Evolutionary conservation across 2,888 invertebrate species (phyloP).

Genomic region (Perizoma affinitatum): DNA sequence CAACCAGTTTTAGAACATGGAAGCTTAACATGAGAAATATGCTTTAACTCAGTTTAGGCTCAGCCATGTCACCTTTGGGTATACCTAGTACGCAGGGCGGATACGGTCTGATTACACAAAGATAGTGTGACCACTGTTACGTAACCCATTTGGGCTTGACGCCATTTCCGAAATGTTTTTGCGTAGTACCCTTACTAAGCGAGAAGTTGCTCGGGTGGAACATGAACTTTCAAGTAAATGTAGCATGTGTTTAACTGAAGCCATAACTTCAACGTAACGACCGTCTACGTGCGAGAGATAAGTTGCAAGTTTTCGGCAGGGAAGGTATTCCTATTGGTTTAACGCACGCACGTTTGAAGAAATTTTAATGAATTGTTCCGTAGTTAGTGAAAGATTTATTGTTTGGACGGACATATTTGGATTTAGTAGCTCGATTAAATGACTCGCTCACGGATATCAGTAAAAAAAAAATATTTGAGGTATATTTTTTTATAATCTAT

Average conservation of each 20-base stretch:
- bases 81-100: constrained; percentile 22
- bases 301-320: constrained; percentile 76
- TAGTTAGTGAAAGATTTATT: constrained; percentile 69
- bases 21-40: too few species aligned
- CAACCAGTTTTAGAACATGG: too few species aligned
- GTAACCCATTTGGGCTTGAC: constrained; percentile 46
- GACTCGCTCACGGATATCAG: not conserved
- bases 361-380: constrained; percentile 75
- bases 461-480: too few species aligned
- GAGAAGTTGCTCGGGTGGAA: constrained; percentile 74
- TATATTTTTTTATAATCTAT: too few species aligned
- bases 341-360: constrained; percentile 79
- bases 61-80: too few species aligned
- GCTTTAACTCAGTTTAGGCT: too few species aligned
- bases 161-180: constrained; percentile 55
- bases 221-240: constrained; percentile 81
- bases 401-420: constrained; percentile 24
- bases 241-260: constrained; percentile 81
- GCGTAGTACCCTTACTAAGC: constrained; percentile 62
- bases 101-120: constrained; percentile 46
- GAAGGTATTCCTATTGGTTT: constrained; percentile 67
- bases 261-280: constrained; percentile 80
- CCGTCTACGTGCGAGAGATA: constrained; percentile 80
- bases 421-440: constrained; percentile 39
- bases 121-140: constrained; percentile 41